A percentile compares a stretch with the other conserved stretches of the same genome.
These are phyloP conservation scores for Plemyria rubiginata DNA, from an alignment of 2,888 invertebrate genomes.

Conservation along the genomic window DNA sequence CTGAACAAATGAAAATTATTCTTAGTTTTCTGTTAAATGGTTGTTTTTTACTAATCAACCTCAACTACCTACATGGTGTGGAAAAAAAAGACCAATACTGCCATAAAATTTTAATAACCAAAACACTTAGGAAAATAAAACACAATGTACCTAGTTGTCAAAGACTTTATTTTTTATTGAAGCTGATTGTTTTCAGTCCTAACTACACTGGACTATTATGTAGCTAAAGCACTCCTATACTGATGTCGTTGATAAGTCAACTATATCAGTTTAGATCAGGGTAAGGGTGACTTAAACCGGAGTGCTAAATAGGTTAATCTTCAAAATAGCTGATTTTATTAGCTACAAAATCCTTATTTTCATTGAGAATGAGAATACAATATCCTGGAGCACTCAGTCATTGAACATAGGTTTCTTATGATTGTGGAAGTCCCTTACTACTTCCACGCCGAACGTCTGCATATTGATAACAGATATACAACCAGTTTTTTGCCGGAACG, in stretches of 20 bases:
- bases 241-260: too few relatives aligned
- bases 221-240: not conserved
- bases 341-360: not conserved
- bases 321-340: not conserved
- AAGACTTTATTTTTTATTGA: constrained; percentile 1
- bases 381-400: constrained; percentile 45
- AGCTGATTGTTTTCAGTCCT: not conserved
- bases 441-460: constrained; percentile 75
- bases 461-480: constrained; percentile 79
- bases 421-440: constrained; percentile 77
- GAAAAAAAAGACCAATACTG: constrained; percentile 30
- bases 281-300: not conserved
- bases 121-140: constrained; percentile 12
- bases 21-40: not conserved
- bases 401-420: constrained; percentile 78
- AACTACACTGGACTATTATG: not conserved
- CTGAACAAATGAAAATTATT: constrained; percentile 31
- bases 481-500: constrained; percentile 77
- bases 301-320: not conserved
- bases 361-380: not conserved
- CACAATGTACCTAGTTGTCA: constrained; percentile 1
- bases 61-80: constrained; percentile 1
- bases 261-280: not conserved
- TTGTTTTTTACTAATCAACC: not conserved
- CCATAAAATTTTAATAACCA: constrained; percentile 9